phyloP scores from a whole-genome alignment of 2,797 vertebrate species.

The Cichlasoma orientale region DNA sequence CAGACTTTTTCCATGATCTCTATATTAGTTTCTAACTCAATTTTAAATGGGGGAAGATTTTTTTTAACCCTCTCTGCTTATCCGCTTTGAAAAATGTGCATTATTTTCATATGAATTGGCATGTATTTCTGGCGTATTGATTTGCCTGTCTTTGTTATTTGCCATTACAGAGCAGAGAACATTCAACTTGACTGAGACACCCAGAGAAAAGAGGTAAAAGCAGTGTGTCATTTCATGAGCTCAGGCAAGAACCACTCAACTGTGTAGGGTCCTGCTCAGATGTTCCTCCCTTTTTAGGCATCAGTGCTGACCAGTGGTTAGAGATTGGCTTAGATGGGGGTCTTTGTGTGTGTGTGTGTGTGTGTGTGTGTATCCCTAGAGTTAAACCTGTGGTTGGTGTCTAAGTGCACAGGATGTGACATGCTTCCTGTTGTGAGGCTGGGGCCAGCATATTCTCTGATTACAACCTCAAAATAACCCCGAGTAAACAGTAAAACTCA shows the following conservation, averaged over 20 bases:
- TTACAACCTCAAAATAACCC: conserved; percentile 72
- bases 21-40: conserved; percentile 29
- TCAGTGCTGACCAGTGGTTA: conserved; percentile 37
- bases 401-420: conserved; percentile 72
- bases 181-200: conserved; percentile 83
- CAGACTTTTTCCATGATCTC: conserved; percentile 23
- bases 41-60: conserved; percentile 33
- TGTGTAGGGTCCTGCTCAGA: conserved; percentile 29
- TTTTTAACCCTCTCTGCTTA: conserved; percentile 22
- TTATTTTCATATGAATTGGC: not conserved
- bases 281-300: conserved; percentile 41
- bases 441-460: conserved; percentile 58
- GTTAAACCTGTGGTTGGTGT: conserved; percentile 64
- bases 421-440: conserved; percentile 66
- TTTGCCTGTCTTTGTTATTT: conserved; percentile 46
- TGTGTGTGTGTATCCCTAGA: conserved; percentile 31
- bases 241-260: conserved; percentile 10
- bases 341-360: conserved; percentile 10
- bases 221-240: conserved; percentile 24
- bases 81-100: conserved; percentile 3
- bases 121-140: conserved; percentile 9
- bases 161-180: conserved; percentile 87
- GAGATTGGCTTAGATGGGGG: conserved; percentile 30
- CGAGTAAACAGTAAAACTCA: conserved; percentile 53
- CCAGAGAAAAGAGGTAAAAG: conserved; percentile 89